Evolutionary conservation across 2,888 invertebrate species (phyloP), one percentile per base, ranked within the genome.

Genomic region (Pediacus dermestoides): DNA sequence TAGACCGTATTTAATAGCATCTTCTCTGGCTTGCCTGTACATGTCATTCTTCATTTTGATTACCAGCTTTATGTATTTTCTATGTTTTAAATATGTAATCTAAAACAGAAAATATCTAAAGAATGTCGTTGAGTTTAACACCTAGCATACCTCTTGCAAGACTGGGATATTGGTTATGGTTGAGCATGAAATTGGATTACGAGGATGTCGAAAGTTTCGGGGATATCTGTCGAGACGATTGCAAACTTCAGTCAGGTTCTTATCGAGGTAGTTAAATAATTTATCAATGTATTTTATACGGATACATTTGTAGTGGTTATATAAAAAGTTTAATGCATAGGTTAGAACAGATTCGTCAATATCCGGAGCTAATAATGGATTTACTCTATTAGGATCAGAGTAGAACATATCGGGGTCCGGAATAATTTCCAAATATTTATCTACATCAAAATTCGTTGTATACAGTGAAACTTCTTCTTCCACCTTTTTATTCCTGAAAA

Each of bases 1-100:
- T 18, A 65, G 46, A 21, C 61, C 58, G 22, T 70, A 54, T 36
- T 53, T 44, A 30, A 50, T 59, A 45, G 71, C 67, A 58, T 71
- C 44, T 60, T 58, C 44, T 50, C 53, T 48, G 41, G 48, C 64
- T 11, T 39, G 16, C 4, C 52, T 46, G 43, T 71, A 70, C 4
- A 51, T 42, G 4, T 50, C 42, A 33, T 66, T 55, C n/a, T 57
- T 55, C 8, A 55, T 39, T 3, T 58, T 54, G 1, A 70, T 27
- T 34, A 65, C 53, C 4, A 50, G 39, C 7, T 31, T 44, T 25
- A 74, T 68, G 11, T 57, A 45, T 6, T 39, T 37, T 42, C 61
- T 57, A 44, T 73, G 57, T 31, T 56, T 50, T 12, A 66, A 40
- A 41, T 56, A 68, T 1, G 65, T 58, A 27, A 65, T 46, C 59